A percentile compares a stretch with the other conserved stretches of the same genome.
These are phyloP conservation scores for Hylaeus anthracinus DNA, from an alignment of 1,140 invertebrate species.

Conservation along the genomic window DNA sequence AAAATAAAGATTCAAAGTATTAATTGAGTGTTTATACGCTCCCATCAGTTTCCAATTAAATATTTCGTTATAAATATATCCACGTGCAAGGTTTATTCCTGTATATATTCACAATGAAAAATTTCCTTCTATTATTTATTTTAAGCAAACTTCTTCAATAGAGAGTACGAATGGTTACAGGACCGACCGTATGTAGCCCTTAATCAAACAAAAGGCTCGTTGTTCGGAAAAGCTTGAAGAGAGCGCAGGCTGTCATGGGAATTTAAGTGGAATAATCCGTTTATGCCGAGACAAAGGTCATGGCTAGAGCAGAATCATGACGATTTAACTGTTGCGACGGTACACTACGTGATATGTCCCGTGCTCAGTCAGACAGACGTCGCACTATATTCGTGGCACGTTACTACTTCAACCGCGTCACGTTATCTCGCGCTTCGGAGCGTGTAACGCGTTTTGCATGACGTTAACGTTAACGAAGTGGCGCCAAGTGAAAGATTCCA, in stretches of 20 bases:
- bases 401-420: neutral
- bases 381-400: neutral
- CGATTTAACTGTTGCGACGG: neutral
- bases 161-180: no score
- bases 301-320: neutral
- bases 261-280: neutral
- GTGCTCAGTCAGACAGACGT: conserved; percentile 7
- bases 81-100: no score
- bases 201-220: no score
- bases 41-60: no score
- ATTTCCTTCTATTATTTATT: no score
- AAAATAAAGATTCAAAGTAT: no score
- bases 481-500: neutral
- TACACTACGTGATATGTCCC: neutral
- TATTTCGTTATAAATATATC: no score
- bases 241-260: neutral
- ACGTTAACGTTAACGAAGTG: neutral
- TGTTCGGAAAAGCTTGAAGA: no score
- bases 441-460: neutral
- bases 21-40: no score
- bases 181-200: no score
- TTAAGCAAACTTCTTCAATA: no score
- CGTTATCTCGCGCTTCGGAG: neutral
- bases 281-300: neutral
- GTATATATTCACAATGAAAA: no score